Base-by-base conservation (phyloP, 2,888 invertebrate species). In the Cheilosia scutellata region DNA sequence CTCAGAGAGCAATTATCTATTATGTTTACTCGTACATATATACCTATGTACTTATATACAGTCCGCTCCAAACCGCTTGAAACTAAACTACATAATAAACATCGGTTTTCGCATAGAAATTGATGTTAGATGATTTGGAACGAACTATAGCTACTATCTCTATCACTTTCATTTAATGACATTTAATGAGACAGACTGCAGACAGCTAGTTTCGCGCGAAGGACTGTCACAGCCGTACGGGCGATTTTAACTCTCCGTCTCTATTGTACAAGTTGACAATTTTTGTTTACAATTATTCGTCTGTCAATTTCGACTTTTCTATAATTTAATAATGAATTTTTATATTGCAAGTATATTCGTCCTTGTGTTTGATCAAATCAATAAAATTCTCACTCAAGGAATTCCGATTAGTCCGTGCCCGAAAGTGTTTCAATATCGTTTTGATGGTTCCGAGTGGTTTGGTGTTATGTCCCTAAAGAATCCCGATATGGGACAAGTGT, bases 401-500 rank as follows among this genome's bases (percentile, higher is more conserved):
- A 89, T 91, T 72, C 92, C 92, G 9, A 87, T 89, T 13, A 91
- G 90, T 88, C 92, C 92, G 40, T 92, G 92, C 53, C 92, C 92
- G 9, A 90, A 91, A 80, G 88, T 91, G 53, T 93, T 93, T 77
- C 91, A 91, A 78, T 94, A 94, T 88, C 89, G 90, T 62, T 92
- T 90, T 80, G 93, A 93, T 86, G 92, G 92, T 5, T 89, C 89
- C 2, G 90, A 92, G 62, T 91, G 93, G 89, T 92, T 92, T 88
- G 94, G 94, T 5, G 76, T 92, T 31, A 88, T 93, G 27, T 90
- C 91, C 51, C 89, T 93, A 1, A 89, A 90, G 5, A 90, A 90
- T 89, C 90, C 91, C 9, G 89, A 90, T 20, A 87, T 89, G 25
- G 88, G 88, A 3, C 89, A 90, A 51, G 86, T 89, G 7, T 87